Base-by-base conservation (phyloP, 2,888 invertebrate genomes). In the Drymonia ruficornis region DNA sequence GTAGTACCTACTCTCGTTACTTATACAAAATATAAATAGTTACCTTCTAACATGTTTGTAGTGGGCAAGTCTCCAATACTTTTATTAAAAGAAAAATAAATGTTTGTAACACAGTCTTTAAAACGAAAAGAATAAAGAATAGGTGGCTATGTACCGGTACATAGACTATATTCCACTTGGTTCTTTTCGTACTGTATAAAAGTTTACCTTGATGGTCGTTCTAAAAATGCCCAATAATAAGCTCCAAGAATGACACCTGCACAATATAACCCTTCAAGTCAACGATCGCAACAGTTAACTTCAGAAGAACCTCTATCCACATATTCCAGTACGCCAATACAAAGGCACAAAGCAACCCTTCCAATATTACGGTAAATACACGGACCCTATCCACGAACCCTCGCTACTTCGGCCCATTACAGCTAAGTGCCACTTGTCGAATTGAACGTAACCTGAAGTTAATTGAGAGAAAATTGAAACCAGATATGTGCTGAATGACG, bases 391-490 rank as follows among this genome's bases (percentile, higher is more conserved):
- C 47, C 51, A 57, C 57, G 52, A 54, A 58, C 57, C 72, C 69
- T 72, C 73, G 56, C 74, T 74, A 71, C 78, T 78, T 61, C 73
- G 70, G 76, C 66, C 84, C 85, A 87, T 87, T 85, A 83, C 72
- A 76, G 74, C 73, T 78, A 80, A 87, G 85, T 81, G 80, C 72
- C 83, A 83, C 86, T 87, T 80, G 79, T 74, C 76, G 78, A 83
- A 81, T 81, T 78, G 79, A 82, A 86, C 78, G 75, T 69, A 83
- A 84, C 82, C 81, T 82, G 81, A 79, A 83, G 80, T 83, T 86
- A 85, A 87, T 89, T 87, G 84, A 82, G 81, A 80, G 80, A 79
- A 83, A 81, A 86, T 83, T 83, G 81, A 82, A 82, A 83, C 81
- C 81, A 81, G 81, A 85, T 83, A 83, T 81, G 80, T 74, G 57